phyloP scores from a whole-genome alignment of 2,888 invertebrate genomes.

The Tanytarsus gracilentus region DNA sequence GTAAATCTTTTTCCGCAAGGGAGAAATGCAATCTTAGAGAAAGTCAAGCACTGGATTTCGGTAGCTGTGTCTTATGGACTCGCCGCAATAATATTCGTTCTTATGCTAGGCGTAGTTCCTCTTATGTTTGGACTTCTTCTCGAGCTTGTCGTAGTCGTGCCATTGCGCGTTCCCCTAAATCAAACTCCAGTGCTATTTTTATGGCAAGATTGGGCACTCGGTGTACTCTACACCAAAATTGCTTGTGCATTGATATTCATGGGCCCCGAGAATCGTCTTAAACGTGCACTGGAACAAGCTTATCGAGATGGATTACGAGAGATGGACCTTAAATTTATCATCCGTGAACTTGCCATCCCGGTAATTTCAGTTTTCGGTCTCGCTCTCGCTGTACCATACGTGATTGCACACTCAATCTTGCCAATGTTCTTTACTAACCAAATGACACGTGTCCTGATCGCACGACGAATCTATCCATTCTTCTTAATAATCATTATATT shows the following conservation, averaged over 20 bases:
- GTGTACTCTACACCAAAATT: conserved; percentile 95
- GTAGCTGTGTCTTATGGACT: conserved; percentile 67
- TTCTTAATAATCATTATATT: conserved; percentile 63
- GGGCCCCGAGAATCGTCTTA: conserved; percentile 94
- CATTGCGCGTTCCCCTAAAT: conserved; percentile 81
- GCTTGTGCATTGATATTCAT: conserved; percentile 94
- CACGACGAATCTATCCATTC: conserved; percentile 82
- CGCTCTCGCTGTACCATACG: conserved; percentile 88
- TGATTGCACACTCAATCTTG: conserved; percentile 67
- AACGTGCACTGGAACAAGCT: conserved; percentile 83
- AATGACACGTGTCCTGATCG: conserved; percentile 63
- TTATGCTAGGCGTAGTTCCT: conserved; percentile 84
- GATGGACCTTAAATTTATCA: conserved; percentile 80
- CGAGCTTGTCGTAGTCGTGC: conserved; percentile 85
- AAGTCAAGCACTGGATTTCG: conserved; percentile 63
- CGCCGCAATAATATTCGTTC: conserved; percentile 55
- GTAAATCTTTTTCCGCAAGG: conserved; percentile 87
- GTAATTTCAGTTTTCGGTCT: conserved; percentile 82
- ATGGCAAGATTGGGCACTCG: conserved; percentile 97
- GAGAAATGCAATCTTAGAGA: conserved; percentile 61
- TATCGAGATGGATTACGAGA: conserved; percentile 89
- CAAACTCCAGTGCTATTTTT: conserved; percentile 83
- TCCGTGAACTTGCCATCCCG: conserved; percentile 79
- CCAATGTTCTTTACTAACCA: conserved; percentile 58
- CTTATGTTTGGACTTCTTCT: conserved; percentile 84